Conservation (phyloP, 2,888 invertebrate genomes). For the Drosophila formosana region DNA sequence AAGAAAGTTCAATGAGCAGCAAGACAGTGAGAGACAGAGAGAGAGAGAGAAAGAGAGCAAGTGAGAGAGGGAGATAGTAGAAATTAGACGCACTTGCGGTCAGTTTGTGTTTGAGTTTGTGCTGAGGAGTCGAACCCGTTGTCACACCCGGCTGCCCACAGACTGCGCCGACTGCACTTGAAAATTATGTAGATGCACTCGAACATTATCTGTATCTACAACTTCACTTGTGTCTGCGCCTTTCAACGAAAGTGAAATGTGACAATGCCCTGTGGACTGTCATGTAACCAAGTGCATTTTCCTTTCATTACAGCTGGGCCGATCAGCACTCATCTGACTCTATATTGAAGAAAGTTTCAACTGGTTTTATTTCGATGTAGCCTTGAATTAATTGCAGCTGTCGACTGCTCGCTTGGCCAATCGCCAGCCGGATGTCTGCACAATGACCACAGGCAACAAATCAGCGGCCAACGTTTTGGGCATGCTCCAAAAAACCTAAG, state of each 20-base stretch:
- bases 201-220: conserved; percentile 4
- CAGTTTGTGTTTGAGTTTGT: conserved; percentile 34
- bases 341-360: conserved; percentile 56
- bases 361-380: conserved; percentile 32
- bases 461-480: conserved; percentile 11
- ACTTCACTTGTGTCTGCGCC: conserved; percentile 14
- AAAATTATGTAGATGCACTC: conserved; percentile 46
- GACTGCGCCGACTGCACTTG: conserved; percentile 60
- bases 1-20: conserved; percentile 70
- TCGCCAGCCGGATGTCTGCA: conserved; percentile 58
- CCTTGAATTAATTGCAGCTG: conserved; percentile 46
- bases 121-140: conserved; percentile 53
- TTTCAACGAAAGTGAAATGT: conserved; percentile 76
- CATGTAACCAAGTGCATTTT: conserved; percentile 52
- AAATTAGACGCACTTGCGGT: conserved; percentile 76
- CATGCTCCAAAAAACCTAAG: conserved; percentile 34
- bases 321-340: conserved; percentile 38
- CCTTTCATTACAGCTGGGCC: conserved; percentile 60
- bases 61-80: conserved; percentile 60
- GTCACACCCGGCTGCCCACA: conserved; percentile 66
- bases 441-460: conserved; percentile 20
- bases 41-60: conserved; percentile 9
- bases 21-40: not conserved
- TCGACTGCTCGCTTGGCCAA: conserved; percentile 50
- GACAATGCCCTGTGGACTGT: conserved; percentile 67